phyloP scores from a whole-genome alignment of 2,888 invertebrate species.

The Chesias legatella region DNA sequence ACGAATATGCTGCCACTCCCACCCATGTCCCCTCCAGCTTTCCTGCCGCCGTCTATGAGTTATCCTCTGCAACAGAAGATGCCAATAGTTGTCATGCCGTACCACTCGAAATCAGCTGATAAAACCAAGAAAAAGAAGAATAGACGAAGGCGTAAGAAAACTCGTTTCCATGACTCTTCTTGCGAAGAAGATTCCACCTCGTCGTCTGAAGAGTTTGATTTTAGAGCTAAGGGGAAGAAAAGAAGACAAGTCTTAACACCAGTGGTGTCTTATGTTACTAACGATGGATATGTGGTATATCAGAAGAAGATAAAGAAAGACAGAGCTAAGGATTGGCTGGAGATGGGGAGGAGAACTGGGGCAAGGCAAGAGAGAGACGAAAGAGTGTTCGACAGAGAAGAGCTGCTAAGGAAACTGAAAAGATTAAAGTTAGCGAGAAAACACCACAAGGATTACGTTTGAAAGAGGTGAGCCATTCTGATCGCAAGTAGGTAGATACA shows the following conservation, averaged over 20 bases:
- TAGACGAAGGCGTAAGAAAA: conserved; percentile 28
- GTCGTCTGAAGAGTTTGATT: conserved; percentile 27
- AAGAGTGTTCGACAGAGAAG: conserved; percentile 14
- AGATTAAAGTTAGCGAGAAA: conserved; percentile 19
- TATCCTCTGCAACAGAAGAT: conserved; percentile 43
- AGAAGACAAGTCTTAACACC: conserved; percentile 56
- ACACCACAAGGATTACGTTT: conserved; percentile 6
- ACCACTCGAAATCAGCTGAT: conserved; percentile 44
- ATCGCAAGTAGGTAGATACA: neutral
- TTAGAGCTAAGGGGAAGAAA: conserved; percentile 22
- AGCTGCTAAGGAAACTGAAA: conserved; percentile 15
- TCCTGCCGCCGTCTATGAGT: conserved; percentile 31
- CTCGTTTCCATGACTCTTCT: conserved; percentile 14
- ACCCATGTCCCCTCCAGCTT: conserved; percentile 34
- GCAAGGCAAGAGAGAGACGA: conserved; percentile 21
- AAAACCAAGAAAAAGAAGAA: conserved; percentile 22
- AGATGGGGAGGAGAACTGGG: conserved; percentile 31
- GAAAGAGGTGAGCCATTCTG: neutral
- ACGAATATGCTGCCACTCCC: conserved; percentile 29
- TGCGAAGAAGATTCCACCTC: conserved; percentile 23
- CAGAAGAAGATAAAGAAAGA: conserved; percentile 66
- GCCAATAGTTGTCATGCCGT: conserved; percentile 64
- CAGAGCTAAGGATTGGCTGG: conserved; percentile 61
- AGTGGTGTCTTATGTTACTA: conserved; percentile 65
- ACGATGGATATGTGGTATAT: conserved; percentile 62